Percentiles rank a stretch among this genome's conserved stretches.
phyloP scores from a whole-genome alignment of 2,888 invertebrate genomes.

The Chirona hameri region DNA sequence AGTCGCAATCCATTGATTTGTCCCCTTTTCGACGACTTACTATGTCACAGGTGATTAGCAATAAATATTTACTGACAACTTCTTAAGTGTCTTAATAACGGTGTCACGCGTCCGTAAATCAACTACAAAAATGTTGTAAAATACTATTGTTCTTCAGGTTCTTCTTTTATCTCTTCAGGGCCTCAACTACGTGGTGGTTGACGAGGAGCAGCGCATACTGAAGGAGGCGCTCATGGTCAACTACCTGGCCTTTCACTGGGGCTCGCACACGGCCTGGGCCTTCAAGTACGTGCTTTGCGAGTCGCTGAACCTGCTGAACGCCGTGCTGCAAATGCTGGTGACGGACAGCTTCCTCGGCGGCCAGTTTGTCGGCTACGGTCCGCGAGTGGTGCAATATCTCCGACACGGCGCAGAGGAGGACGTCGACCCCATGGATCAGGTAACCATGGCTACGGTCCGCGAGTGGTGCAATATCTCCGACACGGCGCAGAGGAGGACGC shows the following conservation, averaged over 20 bases:
- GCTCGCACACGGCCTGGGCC: conserved; percentile 22
- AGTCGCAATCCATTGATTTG: no score
- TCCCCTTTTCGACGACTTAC: no score
- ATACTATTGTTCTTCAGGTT: no score
- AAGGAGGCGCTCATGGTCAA: conserved; percentile 25
- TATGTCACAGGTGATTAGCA: no score
- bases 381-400: conserved; percentile 41
- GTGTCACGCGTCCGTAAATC: no score
- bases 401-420: conserved; percentile 38
- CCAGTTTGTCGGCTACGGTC: conserved; percentile 41
- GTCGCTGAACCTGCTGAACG: neutral
- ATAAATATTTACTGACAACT: no score
- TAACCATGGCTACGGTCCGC: neutral
- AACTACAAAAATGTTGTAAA: no score
- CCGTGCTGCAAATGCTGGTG: neutral
- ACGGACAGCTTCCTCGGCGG: conserved; percentile 38
- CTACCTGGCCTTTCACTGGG: conserved; percentile 29
- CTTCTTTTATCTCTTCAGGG: neutral
- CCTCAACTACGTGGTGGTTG: neutral
- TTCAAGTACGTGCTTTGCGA: conserved; percentile 7
- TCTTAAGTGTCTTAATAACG: no score
- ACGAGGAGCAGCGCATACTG: conserved; percentile 3
- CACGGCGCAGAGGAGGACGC: conserved; percentile 37
- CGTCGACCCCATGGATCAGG: conserved; percentile 42
- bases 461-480: conserved; percentile 33